Conservation (phyloP, 2,113 vertebrate species). For the Cnemophilus loriae region DNA sequence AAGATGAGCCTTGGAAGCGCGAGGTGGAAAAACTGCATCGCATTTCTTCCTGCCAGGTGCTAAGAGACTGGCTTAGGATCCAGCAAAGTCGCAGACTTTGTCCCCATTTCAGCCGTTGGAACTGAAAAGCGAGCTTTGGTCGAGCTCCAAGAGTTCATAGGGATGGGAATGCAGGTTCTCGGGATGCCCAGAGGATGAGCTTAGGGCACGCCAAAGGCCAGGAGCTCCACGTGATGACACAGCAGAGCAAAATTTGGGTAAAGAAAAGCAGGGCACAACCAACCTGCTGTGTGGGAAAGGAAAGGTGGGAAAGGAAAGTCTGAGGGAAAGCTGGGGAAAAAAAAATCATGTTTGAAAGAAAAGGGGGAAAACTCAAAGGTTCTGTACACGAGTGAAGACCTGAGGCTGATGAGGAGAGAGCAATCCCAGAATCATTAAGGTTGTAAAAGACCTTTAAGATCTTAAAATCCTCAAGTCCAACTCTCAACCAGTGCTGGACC, state of each 20-base stretch:
- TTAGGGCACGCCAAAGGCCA: fast-evolving
- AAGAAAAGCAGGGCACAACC: neutral
- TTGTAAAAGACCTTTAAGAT: neutral
- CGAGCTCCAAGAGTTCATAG: neutral
- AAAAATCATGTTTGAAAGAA: neutral
- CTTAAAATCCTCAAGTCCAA: neutral
- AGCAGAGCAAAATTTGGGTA: neutral
- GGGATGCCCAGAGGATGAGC: neutral
- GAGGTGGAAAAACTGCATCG: neutral
- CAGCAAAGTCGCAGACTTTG: neutral
- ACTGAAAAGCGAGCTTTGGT: neutral
- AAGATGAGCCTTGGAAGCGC: conserved; percentile 22
- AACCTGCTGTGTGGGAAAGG: neutral
- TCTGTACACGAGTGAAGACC: neutral
- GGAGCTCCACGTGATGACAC: neutral
- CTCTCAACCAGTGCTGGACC: neutral
- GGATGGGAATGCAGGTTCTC: neutral
- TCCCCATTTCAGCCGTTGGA: neutral
- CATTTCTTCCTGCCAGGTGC: conserved; percentile 3
- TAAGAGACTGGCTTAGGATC: neutral
- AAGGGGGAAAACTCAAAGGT: neutral
- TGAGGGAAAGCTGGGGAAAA: neutral
- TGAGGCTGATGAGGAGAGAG: neutral
- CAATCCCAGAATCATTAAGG: neutral
- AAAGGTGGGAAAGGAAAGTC: neutral